Evolutionary conservation across 2,888 invertebrate genomes (phyloP), one percentile per base, ranked within the genome.

Genomic region (Bugulina stolonifera): DNA sequence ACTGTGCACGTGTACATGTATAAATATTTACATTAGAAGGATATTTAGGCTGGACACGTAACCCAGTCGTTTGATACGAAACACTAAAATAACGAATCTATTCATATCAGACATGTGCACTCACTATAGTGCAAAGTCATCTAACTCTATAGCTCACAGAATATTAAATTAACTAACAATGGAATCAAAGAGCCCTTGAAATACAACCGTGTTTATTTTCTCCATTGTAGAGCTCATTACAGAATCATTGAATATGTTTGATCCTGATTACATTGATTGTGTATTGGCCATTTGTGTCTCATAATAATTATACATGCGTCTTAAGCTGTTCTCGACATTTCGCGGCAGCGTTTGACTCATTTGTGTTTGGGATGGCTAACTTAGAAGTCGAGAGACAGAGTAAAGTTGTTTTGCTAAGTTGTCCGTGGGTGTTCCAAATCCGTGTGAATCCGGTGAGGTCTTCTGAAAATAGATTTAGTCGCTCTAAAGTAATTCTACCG

Each of bases 381-480:
- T 10, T 43, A 10, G 43, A 43, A 18, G 5, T 10, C 18, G 18
- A 18, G 10, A 43, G 43, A 5, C 43, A 43, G 18, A 43, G 43
- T 10, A 43, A 43, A 43, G 43, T 64, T 14, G 64, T 64, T 3
- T 64, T 32, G 2, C n/a, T 64, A 10, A 64, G 64, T 32, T 64
- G 64, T 64, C 64, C 64, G 27, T 64, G 64, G 64, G 27, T 64
- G 14, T 64, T 64, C 32, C 64, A 64, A 64, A 27, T 64, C 2
- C 2, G 64, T 14, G 64, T 64, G 32, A 27, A 32, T 3, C 64
- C 64, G n/a, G 32, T 32, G 10, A 5, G 18, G 18, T 5, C 18
- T 43, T 5, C 43, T 43, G 43, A 43, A 10, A 10, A 43, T 18
- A 43, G 43, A 5, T 43, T 43, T 43, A 5, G 18, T 10, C 43